These are phyloP conservation scores for Galerucella calmariensis DNA, from an alignment of 2,888 invertebrate species.

Conservation along the genomic window DNA sequence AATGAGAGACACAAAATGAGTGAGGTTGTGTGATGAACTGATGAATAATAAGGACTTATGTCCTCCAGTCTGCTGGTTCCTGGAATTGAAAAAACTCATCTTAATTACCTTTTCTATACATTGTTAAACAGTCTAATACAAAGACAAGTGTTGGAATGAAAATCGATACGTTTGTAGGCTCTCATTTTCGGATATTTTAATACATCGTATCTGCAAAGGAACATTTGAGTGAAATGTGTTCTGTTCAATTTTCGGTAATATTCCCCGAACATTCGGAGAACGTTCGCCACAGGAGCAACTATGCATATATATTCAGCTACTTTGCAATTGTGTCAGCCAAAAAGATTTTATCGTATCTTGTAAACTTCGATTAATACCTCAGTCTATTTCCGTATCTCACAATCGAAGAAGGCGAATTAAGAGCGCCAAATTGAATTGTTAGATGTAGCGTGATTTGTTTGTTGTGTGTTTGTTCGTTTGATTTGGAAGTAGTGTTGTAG, in stretches of 20 bases:
- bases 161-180: conserved; percentile 30
- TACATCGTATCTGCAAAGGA: conserved; percentile 29
- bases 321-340: conserved; percentile 36
- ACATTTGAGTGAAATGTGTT: conserved; percentile 37
- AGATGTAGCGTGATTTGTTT: conserved; percentile 36
- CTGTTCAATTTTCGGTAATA: conserved; percentile 33
- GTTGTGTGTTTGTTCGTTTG: conserved; percentile 26
- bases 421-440: conserved; percentile 37
- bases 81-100: conserved; percentile 4
- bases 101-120: not conserved
- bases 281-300: conserved; percentile 35
- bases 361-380: conserved; percentile 39
- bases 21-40: too few species aligned
- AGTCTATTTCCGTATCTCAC: conserved; percentile 36
- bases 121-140: not conserved
- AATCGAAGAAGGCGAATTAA: conserved; percentile 39
- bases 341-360: conserved; percentile 38
- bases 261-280: conserved; percentile 28
- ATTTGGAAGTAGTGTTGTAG: not conserved
- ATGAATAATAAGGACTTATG: too few species aligned
- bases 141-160: conserved; percentile 19
- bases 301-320: conserved; percentile 36
- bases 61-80: too few species aligned
- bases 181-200: conserved; percentile 33
- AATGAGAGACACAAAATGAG: too few species aligned